Evolutionary conservation across 2,797 vertebrate species (phyloP), one percentile per base, ranked within the genome.

Genomic region (Smutsia temminckii): DNA sequence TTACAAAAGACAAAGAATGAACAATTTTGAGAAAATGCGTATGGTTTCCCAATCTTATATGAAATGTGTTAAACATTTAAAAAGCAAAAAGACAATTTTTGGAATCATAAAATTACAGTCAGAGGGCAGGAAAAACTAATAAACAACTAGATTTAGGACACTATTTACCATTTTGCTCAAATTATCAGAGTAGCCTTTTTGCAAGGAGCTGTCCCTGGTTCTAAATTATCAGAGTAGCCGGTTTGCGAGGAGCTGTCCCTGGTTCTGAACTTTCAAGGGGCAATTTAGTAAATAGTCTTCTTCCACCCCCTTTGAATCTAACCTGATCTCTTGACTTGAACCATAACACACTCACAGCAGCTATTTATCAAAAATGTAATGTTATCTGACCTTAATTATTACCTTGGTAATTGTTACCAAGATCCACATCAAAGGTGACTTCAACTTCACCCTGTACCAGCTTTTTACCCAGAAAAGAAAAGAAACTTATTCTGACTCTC

Each of bases 251-350:
- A 92, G 16, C 93, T 97, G 74, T 89, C 96, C 96, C 0, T 79
- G 95, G 95, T 97, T 2, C 96, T 96, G 85, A 75, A 64, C 0
- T 29, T 17, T 34, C 17, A 13, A 23, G 9, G 8, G 18, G 7
- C 29, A 21, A 18, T 53, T 77, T 78, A 49, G 20, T 18, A 37
- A 51, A 57, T 6, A 12, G 6, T 59, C 5, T 18, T 79, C 40
- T 89, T 66, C 34, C 11, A 59, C 6, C 7, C 9, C 9, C 5
- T 91, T 66, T 42, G 34, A 83, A 87, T 59, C 3, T 34, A 18
- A 8, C 14, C 32, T 42, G 25, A 42, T 13, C 18, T 59, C 6
- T 46, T 64, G 10, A 90, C 16, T 69, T 86, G 17, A 92, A 66
- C 18, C 79, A 27, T 7, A 46, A 46, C 46, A 11, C 18, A 91